Percentiles rank a stretch among this genome's conserved stretches.
Evolutionary conservation across 2,797 vertebrate genomes (phyloP).

Genomic region (Sebastes vulpes): DNA sequence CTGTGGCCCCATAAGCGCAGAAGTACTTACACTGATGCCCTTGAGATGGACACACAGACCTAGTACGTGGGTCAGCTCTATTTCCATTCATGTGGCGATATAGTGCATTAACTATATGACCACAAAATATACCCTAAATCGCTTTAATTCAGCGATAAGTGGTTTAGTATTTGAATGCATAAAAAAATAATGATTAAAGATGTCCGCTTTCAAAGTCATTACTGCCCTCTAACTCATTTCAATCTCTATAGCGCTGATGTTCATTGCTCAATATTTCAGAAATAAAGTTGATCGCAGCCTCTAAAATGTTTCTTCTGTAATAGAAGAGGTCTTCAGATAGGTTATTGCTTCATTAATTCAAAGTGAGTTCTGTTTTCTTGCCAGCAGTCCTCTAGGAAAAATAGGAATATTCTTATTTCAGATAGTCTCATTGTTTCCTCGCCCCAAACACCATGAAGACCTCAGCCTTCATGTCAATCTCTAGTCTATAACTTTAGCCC

Average conservation of each 20-base stretch:
- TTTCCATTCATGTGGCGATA: not conserved
- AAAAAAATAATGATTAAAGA: slow-evolving; percentile 39
- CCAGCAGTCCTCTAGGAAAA: slow-evolving; percentile 3
- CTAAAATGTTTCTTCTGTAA: slow-evolving; percentile 46
- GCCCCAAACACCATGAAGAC: slow-evolving; percentile 9
- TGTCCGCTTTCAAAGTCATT: slow-evolving; percentile 53
- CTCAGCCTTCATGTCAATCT: not conserved
- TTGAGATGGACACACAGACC: slow-evolving; percentile 58
- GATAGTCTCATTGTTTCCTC: not conserved
- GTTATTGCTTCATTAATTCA: slow-evolving; percentile 58
- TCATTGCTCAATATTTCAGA: slow-evolving; percentile 57
- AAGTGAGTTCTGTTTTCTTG: slow-evolving; percentile 29
- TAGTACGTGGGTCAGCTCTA: not conserved
- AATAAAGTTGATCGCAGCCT: slow-evolving; percentile 51
- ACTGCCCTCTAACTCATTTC: slow-evolving; percentile 47
- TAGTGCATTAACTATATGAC: slow-evolving; percentile 11
- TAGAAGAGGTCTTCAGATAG: slow-evolving; percentile 33
- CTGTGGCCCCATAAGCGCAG: slow-evolving; percentile 42
- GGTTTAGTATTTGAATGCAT: slow-evolving; percentile 34
- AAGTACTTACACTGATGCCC: slow-evolving; percentile 57
- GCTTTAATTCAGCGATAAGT: slow-evolving; percentile 40
- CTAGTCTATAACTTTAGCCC: slow-evolving; percentile 14
- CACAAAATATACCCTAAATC: slow-evolving; percentile 24
- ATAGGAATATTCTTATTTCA: not conserved
- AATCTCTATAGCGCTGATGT: slow-evolving; percentile 32